Conservation (phyloP, 1,140 invertebrate genomes). For the Drosophila melanica region DNA sequence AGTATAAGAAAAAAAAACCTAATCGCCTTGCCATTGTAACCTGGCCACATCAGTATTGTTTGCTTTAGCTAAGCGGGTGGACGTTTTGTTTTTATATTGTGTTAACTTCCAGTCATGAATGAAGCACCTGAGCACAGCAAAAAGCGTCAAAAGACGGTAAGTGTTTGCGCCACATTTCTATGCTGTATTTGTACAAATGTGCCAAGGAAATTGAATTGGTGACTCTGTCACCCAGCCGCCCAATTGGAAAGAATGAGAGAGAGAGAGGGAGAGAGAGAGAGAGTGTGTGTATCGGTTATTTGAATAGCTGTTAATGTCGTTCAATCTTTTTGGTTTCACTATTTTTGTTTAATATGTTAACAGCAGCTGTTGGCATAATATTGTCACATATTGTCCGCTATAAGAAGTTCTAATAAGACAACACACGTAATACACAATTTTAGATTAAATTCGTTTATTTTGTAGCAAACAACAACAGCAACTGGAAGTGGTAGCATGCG, state of each 20-base stretch:
- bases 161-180: slow-evolving; percentile 20
- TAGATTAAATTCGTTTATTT: neutral
- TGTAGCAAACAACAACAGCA: neutral
- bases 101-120: slow-evolving; percentile 53
- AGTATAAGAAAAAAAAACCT: slow-evolving; percentile 14
- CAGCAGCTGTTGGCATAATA: slow-evolving; percentile 12
- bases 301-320: slow-evolving; percentile 21
- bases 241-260: neutral
- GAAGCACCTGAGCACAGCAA: slow-evolving; percentile 72
- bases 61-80: slow-evolving; percentile 46
- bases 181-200: slow-evolving; percentile 66
- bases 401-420: neutral
- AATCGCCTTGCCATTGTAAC: slow-evolving; percentile 17
- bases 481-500: neutral
- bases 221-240: slow-evolving; percentile 19
- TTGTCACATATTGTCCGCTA: no score
- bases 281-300: slow-evolving; percentile 10
- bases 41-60: slow-evolving; percentile 58
- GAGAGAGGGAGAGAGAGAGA: no score
- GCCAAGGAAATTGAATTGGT: slow-evolving; percentile 28
- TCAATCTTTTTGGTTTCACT: neutral
- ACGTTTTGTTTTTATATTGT: slow-evolving; percentile 30
- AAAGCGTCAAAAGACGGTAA: slow-evolving; percentile 75
- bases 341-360: neutral
- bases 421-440: neutral